phyloP scores from a whole-genome alignment of 1,140 invertebrate species.

The Drosophila kohkoa region DNA sequence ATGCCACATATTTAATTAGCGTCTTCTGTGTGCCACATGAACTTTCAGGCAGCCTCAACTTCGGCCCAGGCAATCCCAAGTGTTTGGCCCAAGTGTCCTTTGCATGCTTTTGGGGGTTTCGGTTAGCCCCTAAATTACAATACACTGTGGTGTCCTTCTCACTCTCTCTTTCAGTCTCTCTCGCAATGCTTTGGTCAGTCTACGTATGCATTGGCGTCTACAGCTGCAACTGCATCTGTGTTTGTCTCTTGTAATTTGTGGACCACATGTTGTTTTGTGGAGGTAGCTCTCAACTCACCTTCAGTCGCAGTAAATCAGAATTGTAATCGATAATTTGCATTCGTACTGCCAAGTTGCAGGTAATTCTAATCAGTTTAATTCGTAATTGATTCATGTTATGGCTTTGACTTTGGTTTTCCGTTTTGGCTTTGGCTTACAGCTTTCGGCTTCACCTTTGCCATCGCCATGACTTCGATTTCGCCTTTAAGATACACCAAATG shows the following conservation, averaged over 20 bases:
- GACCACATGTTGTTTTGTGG: slow-evolving; percentile 49
- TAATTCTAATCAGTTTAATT: slow-evolving; percentile 52
- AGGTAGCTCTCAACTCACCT: slow-evolving; percentile 15
- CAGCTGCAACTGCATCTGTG: slow-evolving; percentile 11
- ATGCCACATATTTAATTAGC: slow-evolving; percentile 60
- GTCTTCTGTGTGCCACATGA: slow-evolving; percentile 14
- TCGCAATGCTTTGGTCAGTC: not conserved
- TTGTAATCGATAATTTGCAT: slow-evolving; percentile 52
- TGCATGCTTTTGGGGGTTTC: slow-evolving; percentile 28
- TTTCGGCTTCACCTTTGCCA: no score
- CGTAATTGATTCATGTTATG: slow-evolving; percentile 49
- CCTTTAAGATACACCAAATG: slow-evolving; percentile 17
- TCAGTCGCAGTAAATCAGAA: slow-evolving; percentile 16
- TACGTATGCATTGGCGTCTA: not conserved
- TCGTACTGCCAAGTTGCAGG: slow-evolving; percentile 24
- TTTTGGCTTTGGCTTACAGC: slow-evolving; percentile 1
- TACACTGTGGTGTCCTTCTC: slow-evolving; percentile 13
- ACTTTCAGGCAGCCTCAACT: slow-evolving; percentile 2
- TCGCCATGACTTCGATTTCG: not conserved
- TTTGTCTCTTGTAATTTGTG: slow-evolving; percentile 51
- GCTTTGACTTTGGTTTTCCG: not conserved
- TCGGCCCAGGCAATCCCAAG: slow-evolving; percentile 1
- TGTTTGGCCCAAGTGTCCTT: slow-evolving; percentile 28
- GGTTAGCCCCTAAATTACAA: slow-evolving; percentile 36
- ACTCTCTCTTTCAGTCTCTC: not conserved